These are phyloP conservation scores for Agrochola macilenta DNA, from an alignment of 2,888 invertebrate genomes.

Conservation along the genomic window DNA sequence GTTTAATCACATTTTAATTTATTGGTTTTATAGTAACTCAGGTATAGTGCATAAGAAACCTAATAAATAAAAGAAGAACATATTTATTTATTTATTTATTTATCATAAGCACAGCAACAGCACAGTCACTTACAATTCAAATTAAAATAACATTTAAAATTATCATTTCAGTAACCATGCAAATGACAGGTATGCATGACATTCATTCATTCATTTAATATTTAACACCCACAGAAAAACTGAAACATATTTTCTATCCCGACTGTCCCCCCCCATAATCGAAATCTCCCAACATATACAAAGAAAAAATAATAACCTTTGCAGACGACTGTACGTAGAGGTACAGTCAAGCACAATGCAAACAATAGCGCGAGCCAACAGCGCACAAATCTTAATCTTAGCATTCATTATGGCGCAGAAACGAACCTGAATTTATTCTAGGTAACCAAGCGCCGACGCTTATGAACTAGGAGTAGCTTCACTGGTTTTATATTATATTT, in stretches of 20 bases:
- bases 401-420: conserved; percentile 87
- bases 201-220: too few species aligned
- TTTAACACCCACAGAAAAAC: not conserved
- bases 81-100: too few species aligned
- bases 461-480: conserved; percentile 79
- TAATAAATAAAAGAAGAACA: too few species aligned
- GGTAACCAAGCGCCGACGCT: conserved; percentile 78
- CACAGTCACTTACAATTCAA: too few species aligned
- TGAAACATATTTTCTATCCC: not conserved
- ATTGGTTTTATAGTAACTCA: too few species aligned
- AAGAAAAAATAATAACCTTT: conserved; percentile 56
- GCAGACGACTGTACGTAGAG: conserved; percentile 65
- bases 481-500: conserved; percentile 61
- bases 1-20: too few species aligned
- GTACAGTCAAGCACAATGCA: conserved; percentile 83
- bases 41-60: too few species aligned
- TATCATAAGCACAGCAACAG: too few species aligned
- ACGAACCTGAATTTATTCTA: conserved; percentile 90
- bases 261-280: conserved; percentile 46
- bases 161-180: too few species aligned
- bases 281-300: conserved; percentile 46
- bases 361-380: conserved; percentile 86
- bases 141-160: too few species aligned
- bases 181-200: too few species aligned
- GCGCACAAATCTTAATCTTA: conserved; percentile 90